Conservation (phyloP, 2,797 vertebrate genomes). For the Falco berigora region DNA sequence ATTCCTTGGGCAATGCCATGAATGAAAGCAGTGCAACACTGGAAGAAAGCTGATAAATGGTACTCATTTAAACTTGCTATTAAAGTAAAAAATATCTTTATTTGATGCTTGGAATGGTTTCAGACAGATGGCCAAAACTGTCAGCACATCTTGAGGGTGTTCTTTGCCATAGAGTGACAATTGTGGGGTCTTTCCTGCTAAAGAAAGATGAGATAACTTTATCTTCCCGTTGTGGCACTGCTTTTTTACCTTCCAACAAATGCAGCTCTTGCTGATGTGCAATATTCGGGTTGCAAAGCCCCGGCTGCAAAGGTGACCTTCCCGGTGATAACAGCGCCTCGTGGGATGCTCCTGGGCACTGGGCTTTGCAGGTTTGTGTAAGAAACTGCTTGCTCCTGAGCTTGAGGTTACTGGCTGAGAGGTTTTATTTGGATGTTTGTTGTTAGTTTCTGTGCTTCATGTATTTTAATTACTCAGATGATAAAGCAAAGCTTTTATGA, state of each 20-base stretch:
- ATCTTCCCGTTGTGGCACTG: rapidly evolving
- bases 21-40: neutral
- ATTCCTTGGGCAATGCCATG: neutral
- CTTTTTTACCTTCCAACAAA: neutral
- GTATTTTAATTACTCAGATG: neutral
- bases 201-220: neutral
- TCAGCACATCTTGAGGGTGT: neutral
- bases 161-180: neutral
- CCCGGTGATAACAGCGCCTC: neutral
- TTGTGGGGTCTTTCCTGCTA: neutral
- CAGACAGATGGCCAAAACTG: neutral
- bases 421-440: slow-evolving; percentile 10
- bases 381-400: neutral
- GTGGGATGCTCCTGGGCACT: neutral
- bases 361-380: neutral
- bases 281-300: neutral
- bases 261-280: neutral
- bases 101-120: neutral
- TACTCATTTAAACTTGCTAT: neutral
- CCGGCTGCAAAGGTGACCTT: neutral
- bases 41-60: neutral
- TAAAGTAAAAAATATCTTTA: neutral
- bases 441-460: neutral
- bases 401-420: neutral
- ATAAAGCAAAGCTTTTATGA: neutral